Evolutionary conservation across 2,113 vertebrate species (phyloP).

Genomic region (Amazona guildingii): DNA sequence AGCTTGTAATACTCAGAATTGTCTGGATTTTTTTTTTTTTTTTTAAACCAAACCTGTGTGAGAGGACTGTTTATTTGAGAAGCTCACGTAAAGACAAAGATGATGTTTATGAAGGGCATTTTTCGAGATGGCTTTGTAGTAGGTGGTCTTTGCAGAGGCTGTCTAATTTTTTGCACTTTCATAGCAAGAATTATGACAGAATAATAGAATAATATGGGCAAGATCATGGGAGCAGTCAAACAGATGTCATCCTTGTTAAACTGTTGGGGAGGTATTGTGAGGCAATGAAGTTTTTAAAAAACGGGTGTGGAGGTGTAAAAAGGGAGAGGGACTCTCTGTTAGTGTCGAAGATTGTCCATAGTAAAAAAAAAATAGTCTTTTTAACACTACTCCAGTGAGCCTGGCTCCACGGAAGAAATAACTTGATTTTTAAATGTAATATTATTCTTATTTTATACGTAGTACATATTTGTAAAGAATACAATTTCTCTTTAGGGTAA

Average conservation of each 20-base stretch:
- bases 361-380: background rate
- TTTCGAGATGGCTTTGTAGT: constrained; percentile 24
- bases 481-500: background rate
- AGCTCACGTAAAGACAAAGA: background rate
- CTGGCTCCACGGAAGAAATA: background rate
- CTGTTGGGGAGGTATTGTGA: background rate
- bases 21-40: background rate
- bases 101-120: constrained; percentile 16
- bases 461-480: background rate
- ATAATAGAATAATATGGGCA: background rate
- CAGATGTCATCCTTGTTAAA: background rate
- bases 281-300: background rate
- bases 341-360: background rate
- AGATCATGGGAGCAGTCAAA: background rate
- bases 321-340: background rate
- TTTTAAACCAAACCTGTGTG: background rate
- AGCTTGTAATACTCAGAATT: background rate
- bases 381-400: background rate
- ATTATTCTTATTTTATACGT: background rate
- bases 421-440: background rate
- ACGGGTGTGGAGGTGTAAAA: fast-evolving
- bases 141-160: constrained; percentile 11
- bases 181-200: constrained; percentile 7
- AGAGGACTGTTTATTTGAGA: constrained; percentile 22
- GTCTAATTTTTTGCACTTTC: background rate